Evolutionary conservation across 2,797 vertebrate genomes (phyloP).

Genomic region (Morelia viridis): DNA sequence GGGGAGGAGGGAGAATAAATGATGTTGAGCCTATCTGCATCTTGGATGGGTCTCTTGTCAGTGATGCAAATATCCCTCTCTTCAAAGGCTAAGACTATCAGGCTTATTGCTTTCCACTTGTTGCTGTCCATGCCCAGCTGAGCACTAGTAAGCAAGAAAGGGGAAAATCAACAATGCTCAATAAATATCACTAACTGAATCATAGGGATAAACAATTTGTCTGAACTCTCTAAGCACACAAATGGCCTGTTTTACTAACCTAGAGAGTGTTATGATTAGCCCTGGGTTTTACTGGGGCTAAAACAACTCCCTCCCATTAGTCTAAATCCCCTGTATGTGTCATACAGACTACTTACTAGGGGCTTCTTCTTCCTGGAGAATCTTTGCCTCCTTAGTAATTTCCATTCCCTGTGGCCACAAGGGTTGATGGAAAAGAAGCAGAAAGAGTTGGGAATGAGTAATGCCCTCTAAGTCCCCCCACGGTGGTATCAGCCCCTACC

Average conservation of each 20-base stretch:
- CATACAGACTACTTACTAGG: not conserved
- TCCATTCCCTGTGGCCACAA: not conserved
- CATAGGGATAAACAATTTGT: not conserved
- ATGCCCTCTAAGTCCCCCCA: not conserved
- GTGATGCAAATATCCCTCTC: not conserved
- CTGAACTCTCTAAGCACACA: not conserved
- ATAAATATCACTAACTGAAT: not conserved
- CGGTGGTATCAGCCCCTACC: not conserved
- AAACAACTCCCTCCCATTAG: not conserved
- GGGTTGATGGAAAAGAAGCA: not conserved
- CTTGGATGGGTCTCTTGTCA: not conserved
- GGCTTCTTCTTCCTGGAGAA: not conserved
- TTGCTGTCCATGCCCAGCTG: not conserved
- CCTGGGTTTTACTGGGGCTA: not conserved
- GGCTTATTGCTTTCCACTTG: not conserved
- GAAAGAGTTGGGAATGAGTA: not conserved
- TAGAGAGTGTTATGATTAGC: not conserved
- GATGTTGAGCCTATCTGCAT: not conserved
- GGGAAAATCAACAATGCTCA: not conserved
- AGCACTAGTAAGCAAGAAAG: not conserved
- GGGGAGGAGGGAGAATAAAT: conserved; percentile 17
- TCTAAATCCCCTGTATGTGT: not conserved
- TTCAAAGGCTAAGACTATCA: not conserved
- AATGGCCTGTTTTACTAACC: not conserved
- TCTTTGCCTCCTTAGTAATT: not conserved